Evolutionary conservation across 2,797 vertebrate species (phyloP), one percentile per base, ranked within the genome.

Genomic region (Ceryle rudis): DNA sequence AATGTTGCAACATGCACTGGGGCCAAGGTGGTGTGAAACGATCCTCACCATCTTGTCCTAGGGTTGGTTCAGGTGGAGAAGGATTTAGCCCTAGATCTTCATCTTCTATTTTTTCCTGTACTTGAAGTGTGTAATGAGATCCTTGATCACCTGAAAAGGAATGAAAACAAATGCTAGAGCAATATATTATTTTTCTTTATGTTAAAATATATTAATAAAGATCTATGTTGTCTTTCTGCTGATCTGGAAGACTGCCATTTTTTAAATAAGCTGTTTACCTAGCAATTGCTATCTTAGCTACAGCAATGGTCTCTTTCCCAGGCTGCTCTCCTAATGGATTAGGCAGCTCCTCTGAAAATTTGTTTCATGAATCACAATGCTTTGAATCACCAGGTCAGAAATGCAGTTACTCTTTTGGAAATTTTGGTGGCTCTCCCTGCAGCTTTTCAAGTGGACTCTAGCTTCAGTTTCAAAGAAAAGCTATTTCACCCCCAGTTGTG

Each of bases 401-500:
- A 58, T 93, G 61, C 72, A 88, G 86, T 61, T 78, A 39, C 70
- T 78, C 71, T 70, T 42, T 70, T 75, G 79, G 42, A 70, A 41
- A 79, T 93, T 71, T 89, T 73, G 61, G 33, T 67, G 78, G 29
- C 46, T 82, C 28, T 91, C 42, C 20, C 60, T 86, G 44, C 62
- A 87, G 80, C 55, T 89, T 89, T 93, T 94, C 84, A 91, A 95
- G 78, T 73, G 65, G 70, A 62, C 86, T 86, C 13, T 28, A 70
- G 71, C 75, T 86, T 77, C 41, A 73, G 75, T 61, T 96, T 96
- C 86, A 94, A 95, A 95, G 72, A 70, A 91, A 96, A 93, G 58
- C 67, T 73, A 33, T 96, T 95, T 91, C 74, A 90, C 73, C 79
- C 57, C 89, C 64, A 67, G 57, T 80, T 85, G 71, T 85, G 91